Evolutionary conservation across 2,888 invertebrate species (phyloP), one percentile per base, ranked within the genome.

Genomic region (Meliscaeva auricollis): DNA sequence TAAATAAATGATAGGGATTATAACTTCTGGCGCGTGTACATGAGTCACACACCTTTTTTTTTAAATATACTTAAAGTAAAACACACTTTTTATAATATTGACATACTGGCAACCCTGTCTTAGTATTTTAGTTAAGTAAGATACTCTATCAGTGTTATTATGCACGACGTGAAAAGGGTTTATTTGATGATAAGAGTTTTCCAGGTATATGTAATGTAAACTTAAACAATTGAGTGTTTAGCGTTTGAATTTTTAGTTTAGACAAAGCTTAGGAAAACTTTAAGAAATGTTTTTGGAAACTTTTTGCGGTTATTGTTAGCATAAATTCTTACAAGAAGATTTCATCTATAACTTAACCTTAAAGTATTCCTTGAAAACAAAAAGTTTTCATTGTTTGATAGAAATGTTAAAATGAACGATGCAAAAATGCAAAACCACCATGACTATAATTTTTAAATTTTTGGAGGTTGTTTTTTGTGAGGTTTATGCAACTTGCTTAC

Each of bases 141-240:
- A 68, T 68, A 56, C 48, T 58, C 30, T 68, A 17, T 50, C 20
- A 58, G 38, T 60, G 48, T 30, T 54, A 54, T 32, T 50, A 62
- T 58, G 38, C 1, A 6, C 17, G 38, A 30, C 35, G 48, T 73
- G 26, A 17, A 26, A n/a, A 35, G 56, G 66, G 52, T 56, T 62
- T 66, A 56, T 20, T 46, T 66, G 56, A 46, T 66, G 56, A 46
- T 46, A 62, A 52, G 60, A 50, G 26, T 30, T 52, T 38, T 7
- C 8, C 3, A 52, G 62, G 62, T 62, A n/a, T n/a, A n/a, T n/a
- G n/a, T n/a, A 60, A 62, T 13, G 9, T 17, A 30, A 73, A 50
- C 13, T 66, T 35, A 15, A 30, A 44, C 26, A 62, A 62, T 41
- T 30, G 62, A 62, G 44, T 62, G 62, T 62, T 62, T 62, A 62